A percentile compares a stretch with the other conserved stretches of the same genome.
Conservation (phyloP, 2,888 invertebrate species). For the Troides oblongomaculatus region DNA sequence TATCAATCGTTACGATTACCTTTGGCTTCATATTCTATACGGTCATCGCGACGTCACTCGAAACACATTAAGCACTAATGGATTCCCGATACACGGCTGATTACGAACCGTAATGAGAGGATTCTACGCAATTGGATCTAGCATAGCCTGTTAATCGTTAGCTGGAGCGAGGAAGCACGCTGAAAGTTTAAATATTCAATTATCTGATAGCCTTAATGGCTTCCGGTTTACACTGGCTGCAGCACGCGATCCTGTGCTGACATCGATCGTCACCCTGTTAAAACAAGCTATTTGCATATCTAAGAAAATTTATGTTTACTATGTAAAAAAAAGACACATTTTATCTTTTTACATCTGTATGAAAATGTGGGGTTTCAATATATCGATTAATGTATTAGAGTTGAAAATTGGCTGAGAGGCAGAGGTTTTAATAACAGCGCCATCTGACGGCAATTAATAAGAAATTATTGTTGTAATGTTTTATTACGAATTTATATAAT, state of each 20-base stretch:
- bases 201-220: background rate
- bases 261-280: background rate
- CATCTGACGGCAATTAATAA: too few species aligned
- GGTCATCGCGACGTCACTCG: slow-evolving; percentile 1
- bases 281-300: background rate
- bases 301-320: too few species aligned
- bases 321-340: too few species aligned
- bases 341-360: too few species aligned
- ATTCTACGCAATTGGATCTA: slow-evolving; percentile 12
- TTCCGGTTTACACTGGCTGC: background rate
- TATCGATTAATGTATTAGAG: too few species aligned
- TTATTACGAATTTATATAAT: too few species aligned
- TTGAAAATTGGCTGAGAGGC: too few species aligned
- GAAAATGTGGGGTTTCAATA: too few species aligned
- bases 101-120: slow-evolving; percentile 16
- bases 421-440: too few species aligned
- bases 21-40: background rate
- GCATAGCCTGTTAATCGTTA: slow-evolving; percentile 5
- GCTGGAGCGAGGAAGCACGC: background rate
- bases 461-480: too few species aligned
- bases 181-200: slow-evolving; percentile 2
- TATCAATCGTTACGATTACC: background rate
- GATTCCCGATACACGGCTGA: slow-evolving; percentile 20
- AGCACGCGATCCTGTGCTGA: background rate
- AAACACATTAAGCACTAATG: slow-evolving; percentile 21